A percentile compares a stretch with the other conserved stretches of the same genome.
Conservation (phyloP, 64 coral and sea anemone species). For the Actinia tenebrosa region DNA sequence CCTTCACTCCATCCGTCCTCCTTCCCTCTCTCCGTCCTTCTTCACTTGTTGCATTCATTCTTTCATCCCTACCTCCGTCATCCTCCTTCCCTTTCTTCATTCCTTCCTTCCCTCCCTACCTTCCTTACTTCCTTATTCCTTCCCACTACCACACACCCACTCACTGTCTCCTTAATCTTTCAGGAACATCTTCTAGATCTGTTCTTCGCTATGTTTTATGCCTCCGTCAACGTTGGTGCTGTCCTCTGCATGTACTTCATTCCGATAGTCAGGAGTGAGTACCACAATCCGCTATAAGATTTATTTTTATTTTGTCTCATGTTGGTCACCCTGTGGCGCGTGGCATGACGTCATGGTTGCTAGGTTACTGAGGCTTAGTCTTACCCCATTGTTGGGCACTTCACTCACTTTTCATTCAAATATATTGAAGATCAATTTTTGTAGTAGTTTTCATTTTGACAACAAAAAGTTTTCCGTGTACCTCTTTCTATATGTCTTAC, state of each 20-base stretch:
- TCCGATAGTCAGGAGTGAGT: slow-evolving; percentile 84
- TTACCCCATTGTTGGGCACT: too few species aligned
- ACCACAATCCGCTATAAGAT: neutral
- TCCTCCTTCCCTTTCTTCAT: neutral
- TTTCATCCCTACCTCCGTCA: neutral
- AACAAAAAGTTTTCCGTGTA: too few species aligned
- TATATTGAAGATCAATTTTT: too few species aligned
- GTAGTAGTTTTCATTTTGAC: too few species aligned
- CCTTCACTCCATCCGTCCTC: neutral
- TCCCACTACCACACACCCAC: neutral
- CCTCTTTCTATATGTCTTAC: neutral
- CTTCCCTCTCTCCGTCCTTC: neutral
- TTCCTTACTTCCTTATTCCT: neutral
- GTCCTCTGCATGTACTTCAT: slow-evolving; percentile 92
- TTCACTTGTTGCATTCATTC: neutral
- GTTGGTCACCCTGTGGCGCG: too few species aligned
- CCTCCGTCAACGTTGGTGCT: slow-evolving; percentile 79
- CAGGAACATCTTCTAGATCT: slow-evolving; percentile 69
- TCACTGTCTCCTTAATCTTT: neutral
- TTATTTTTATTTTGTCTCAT: too few species aligned
- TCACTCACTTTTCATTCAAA: too few species aligned
- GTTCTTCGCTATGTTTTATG: slow-evolving; percentile 94
- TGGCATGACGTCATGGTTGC: neutral
- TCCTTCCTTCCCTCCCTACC: neutral
- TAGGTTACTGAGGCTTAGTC: too few species aligned